phyloP scores from a whole-genome alignment of 2,113 vertebrate genomes.

The Dendrocopos noguchii region DNA sequence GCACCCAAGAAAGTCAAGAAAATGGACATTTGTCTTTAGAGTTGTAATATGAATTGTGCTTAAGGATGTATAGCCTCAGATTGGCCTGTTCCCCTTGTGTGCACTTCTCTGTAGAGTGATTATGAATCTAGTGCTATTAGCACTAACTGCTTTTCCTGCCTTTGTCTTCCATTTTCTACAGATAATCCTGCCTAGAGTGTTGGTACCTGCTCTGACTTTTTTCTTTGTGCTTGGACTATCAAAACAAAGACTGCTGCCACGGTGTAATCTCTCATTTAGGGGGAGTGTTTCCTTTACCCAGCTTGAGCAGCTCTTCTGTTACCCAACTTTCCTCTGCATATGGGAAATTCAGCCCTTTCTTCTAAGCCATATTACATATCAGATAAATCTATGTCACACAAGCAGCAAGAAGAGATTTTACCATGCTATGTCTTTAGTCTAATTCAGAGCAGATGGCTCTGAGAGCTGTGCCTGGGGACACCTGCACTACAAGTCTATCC shows the following conservation, averaged over 20 bases:
- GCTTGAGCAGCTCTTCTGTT: neutral
- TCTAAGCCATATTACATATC: constrained; percentile 18
- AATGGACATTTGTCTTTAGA: neutral
- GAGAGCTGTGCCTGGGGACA: neutral
- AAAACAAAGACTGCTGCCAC: neutral
- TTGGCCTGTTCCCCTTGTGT: neutral
- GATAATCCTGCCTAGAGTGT: neutral
- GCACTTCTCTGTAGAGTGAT: neutral
- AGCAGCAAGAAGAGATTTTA: constrained; percentile 25
- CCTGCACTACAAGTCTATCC: rapidly evolving
- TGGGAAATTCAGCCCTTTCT: neutral
- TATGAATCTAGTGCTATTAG: rapidly evolving
- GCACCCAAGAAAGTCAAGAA: neutral
- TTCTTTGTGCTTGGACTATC: neutral
- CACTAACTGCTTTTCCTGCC: neutral
- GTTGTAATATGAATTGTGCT: neutral
- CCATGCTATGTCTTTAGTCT: neutral
- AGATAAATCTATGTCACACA: neutral
- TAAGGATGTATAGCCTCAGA: neutral
- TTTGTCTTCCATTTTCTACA: neutral
- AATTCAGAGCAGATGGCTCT: constrained; percentile 51
- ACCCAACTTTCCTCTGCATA: neutral
- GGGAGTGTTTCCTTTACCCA: neutral
- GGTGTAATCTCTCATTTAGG: neutral
- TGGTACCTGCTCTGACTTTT: neutral